These are phyloP conservation scores for Nesospiza acunhae DNA, from an alignment of 2,113 vertebrate genomes.

Conservation along the genomic window DNA sequence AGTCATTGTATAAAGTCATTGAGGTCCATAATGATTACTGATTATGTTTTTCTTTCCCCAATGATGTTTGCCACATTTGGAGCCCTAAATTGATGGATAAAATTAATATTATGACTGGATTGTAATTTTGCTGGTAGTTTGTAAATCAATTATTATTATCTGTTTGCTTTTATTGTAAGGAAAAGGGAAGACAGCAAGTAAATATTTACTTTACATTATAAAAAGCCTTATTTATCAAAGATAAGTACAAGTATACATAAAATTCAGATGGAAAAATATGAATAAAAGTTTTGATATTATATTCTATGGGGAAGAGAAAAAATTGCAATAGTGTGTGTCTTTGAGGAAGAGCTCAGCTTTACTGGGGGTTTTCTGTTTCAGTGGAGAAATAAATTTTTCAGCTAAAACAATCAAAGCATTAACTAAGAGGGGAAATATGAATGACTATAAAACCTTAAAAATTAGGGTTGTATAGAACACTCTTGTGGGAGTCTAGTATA, in stretches of 20 bases:
- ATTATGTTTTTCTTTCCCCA: background rate
- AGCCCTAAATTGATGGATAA: background rate
- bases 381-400: background rate
- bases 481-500: background rate
- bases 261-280: background rate
- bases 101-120: background rate
- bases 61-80: background rate
- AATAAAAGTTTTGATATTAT: background rate
- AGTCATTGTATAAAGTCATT: background rate
- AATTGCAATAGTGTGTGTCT: background rate
- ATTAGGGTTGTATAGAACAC: rapidly evolving
- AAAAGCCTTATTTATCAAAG: background rate
- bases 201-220: background rate
- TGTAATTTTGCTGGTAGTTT: background rate
- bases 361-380: background rate
- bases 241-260: background rate
- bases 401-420: background rate
- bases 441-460: background rate
- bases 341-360: background rate
- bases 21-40: background rate
- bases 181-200: background rate
- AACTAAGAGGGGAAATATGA: background rate
- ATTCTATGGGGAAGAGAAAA: background rate
- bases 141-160: background rate
- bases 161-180: background rate